Evolutionary conservation across 2,797 vertebrate species (phyloP), one percentile per base, ranked within the genome.

Genomic region (Gymnopithys bicolor): DNA sequence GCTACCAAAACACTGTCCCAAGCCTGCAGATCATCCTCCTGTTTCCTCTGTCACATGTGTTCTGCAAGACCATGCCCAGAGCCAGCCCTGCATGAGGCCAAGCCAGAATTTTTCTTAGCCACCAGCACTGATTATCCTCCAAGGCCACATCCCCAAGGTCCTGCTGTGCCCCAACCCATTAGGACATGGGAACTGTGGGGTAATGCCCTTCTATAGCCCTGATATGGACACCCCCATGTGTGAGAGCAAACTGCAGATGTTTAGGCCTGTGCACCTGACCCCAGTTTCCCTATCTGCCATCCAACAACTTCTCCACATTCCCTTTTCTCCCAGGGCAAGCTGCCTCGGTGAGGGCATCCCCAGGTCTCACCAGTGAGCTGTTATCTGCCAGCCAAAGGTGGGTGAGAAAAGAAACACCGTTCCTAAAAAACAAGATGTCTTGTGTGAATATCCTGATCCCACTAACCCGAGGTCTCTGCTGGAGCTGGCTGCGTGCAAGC

Each of bases 311-410:
- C 87, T 91, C 60, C 90, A 71, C 71, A 81, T 82, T 93, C 43
- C 68, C 48, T 70, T 62, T 56, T 58, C 68, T 88, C 78, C 79
- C 67, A 46, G 68, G 75, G 62, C 3, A 11, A 89, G 62, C 45
- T 19, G 66, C 75, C 71, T 55, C 74, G 10, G 87, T 84, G 78
- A 92, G 63, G 86, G 95, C 96, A 97, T 87, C 90, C 69, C 59
- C 8, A 25, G 89, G 98, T 96, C 98, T 98, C 96, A 87, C 97
- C 64, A 80, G 96, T 93, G 97, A 85, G 98, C 95, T 96, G 96
- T 97, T 97, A 98, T 98, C 97, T 98, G 98, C 98, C 98, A 98
- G 98, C 98, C 98, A 98, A 97, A 97, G 48, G 91, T 3, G 43
- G 94, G 97, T 97, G 94, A 98, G 98, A 98, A 98, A 98, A 91